Evolutionary conservation across 2,113 vertebrate species (phyloP), one percentile per base, ranked within the genome.

Genomic region (Climacteris rufus): DNA sequence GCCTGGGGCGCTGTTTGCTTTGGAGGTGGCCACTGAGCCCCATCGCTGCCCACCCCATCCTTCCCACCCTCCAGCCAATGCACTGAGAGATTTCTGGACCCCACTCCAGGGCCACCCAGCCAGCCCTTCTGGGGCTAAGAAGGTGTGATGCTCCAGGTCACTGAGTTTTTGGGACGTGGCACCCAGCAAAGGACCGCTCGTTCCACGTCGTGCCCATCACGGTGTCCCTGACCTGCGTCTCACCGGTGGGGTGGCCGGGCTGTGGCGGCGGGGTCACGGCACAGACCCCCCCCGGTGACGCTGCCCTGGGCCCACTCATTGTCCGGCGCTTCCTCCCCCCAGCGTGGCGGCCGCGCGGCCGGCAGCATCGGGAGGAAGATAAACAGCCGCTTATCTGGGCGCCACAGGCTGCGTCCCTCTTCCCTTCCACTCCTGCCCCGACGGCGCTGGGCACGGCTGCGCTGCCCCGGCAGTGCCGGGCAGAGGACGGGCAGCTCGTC

Each of bases 301-400:
- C 71, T 84, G 93, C 94, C 91, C 9, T 35, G 77, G 95, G 93
- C 96, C 98, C 98, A 98, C 97, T 97, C 97, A 99, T 99, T 99
- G 98, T 99, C 98, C 97, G 12, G 40, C 10, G 91, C 98, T 99
- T 99, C 98, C 98, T 98, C 98, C 60, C 54, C 94, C 96, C 33
- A 39, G 52, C 25, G 17, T 15, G 40, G 70, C 57, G 37, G 78
- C 89, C 52, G 33, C 93, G 88, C 93, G 93, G 98, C 98, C 97
- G 89, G 93, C 98, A 98, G 98, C 98, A 99, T 99, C 98, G 95
- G 98, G 98, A 98, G 98, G 98, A 99, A 99, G 98, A 98, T 98
- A 99, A 99, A 99, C 98, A 99, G 98, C 93, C 16, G 92, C 98
- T 99, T 99, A 99, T 99, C 99, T 98, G 98, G 96, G 94, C 93